phyloP scores from a whole-genome alignment of 2,113 vertebrate genomes.

The Octodon degus region DNA sequence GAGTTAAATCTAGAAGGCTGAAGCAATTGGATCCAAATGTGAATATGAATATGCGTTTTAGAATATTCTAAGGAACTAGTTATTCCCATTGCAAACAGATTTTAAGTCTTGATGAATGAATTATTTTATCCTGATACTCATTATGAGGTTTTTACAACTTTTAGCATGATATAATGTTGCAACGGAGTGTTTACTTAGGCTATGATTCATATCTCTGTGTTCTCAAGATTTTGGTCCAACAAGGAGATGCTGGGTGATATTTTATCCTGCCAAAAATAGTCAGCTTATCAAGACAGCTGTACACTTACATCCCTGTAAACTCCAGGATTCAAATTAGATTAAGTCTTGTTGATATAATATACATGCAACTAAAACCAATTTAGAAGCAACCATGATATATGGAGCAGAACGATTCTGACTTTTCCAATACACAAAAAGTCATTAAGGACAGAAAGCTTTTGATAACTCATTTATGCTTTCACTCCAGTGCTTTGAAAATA shows the following conservation, averaged over 20 bases:
- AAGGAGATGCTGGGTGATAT: not conserved
- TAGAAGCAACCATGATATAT: not conserved
- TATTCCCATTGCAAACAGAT: not conserved
- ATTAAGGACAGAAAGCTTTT: not conserved
- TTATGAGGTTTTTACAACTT: not conserved
- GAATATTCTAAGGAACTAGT: not conserved
- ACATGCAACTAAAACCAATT: slow-evolving; percentile 21
- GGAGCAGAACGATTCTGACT: not conserved
- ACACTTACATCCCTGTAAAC: not conserved
- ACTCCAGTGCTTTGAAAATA: not conserved
- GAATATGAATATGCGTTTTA: not conserved
- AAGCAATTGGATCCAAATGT: not conserved
- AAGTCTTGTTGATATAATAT: not conserved
- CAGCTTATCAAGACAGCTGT: not conserved
- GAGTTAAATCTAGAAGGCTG: not conserved
- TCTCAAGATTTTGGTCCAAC: not conserved
- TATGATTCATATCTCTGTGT: not conserved
- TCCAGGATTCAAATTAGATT: not conserved
- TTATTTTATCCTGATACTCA: not conserved
- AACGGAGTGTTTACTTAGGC: not conserved
- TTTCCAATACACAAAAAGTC: not conserved
- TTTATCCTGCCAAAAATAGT: not conserved
- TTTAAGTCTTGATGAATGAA: not conserved
- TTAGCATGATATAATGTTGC: not conserved
- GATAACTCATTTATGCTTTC: not conserved